Evolutionary conservation across 2,797 vertebrate genomes (phyloP).

Genomic region (Adrianichthys oophorus): DNA sequence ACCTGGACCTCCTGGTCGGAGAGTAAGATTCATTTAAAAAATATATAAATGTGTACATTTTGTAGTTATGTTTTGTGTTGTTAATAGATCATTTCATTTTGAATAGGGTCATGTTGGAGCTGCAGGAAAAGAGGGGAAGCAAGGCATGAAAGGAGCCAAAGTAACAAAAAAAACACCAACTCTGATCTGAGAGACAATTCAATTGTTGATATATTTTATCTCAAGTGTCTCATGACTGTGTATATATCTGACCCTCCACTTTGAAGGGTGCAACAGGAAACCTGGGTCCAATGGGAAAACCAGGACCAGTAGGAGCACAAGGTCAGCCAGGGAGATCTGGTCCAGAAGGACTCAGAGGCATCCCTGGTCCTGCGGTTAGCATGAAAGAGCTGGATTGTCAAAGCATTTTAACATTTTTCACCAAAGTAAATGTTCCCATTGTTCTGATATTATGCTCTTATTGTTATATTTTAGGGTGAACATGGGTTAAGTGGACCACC

Average conservation of each 20-base stretch:
- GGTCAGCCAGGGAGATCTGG: conserved; percentile 85
- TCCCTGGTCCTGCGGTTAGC: conserved; percentile 90
- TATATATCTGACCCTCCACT: conserved; percentile 1
- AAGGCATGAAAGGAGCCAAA: conserved; percentile 86
- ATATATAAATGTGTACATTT: neutral
- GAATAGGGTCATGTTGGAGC: conserved; percentile 80
- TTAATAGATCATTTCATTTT: neutral
- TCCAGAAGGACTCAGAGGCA: conserved; percentile 86
- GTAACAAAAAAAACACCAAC: conserved; percentile 55
- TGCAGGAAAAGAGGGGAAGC: conserved; percentile 82
- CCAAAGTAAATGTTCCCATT: neutral
- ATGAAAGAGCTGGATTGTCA: neutral
- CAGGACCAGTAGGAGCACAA: conserved; percentile 84
- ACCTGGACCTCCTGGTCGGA: conserved; percentile 86
- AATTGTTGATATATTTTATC: neutral
- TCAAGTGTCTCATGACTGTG: neutral
- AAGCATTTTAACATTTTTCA: conserved; percentile 9
- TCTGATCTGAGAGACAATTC: too few species aligned
- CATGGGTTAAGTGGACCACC: conserved; percentile 86
- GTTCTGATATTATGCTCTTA: neutral
- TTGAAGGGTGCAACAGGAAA: conserved; percentile 80
- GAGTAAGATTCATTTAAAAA: conserved; percentile 72
- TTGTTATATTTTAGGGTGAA: conserved; percentile 81
- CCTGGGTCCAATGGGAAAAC: conserved; percentile 81
- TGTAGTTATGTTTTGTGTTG: conserved; percentile 1